Conservation (phyloP, 2,888 invertebrate genomes). For the Galeruca laticollis region DNA sequence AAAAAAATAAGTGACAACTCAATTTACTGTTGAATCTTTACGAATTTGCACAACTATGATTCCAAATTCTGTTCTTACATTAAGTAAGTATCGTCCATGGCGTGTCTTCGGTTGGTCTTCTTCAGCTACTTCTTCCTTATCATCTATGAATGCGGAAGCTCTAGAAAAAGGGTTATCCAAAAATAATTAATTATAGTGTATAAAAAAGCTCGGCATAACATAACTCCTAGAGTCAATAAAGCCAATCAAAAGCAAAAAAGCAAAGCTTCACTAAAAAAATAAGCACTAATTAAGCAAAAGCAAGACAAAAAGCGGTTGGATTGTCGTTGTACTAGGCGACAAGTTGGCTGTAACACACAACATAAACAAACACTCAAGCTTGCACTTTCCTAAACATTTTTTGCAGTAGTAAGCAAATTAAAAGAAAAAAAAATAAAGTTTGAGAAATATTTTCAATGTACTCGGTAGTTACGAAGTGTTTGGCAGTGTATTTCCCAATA, state of each 20-base stretch:
- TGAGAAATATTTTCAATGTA: slow-evolving; percentile 49
- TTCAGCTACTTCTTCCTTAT: slow-evolving; percentile 44
- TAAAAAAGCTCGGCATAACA: slow-evolving; percentile 60
- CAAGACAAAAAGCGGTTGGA: slow-evolving; percentile 48
- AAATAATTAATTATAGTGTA: slow-evolving; percentile 38
- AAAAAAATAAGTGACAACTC: too few relatives aligned
- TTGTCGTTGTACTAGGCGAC: slow-evolving; percentile 42
- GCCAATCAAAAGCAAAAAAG: slow-evolving; percentile 52
- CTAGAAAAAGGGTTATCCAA: slow-evolving; percentile 67
- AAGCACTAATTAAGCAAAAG: slow-evolving; percentile 56
- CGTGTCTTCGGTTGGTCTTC: slow-evolving; percentile 30
- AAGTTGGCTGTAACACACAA: slow-evolving; percentile 57
- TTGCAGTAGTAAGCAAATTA: slow-evolving; percentile 54
- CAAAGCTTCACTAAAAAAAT: slow-evolving; percentile 49
- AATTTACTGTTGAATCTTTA: background rate
- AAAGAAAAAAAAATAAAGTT: slow-evolving; percentile 47
- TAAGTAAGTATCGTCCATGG: background rate
- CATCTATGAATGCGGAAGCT: slow-evolving; percentile 62
- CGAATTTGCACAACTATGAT: background rate
- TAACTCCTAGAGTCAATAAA: slow-evolving; percentile 55
- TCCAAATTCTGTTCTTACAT: background rate
- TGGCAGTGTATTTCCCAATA: slow-evolving; percentile 28
- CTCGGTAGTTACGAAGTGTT: slow-evolving; percentile 48
- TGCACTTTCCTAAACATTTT: slow-evolving; percentile 60
- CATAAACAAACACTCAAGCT: slow-evolving; percentile 59